phyloP scores from a whole-genome alignment of 1,140 invertebrate genomes.

The Pogonomyrmex barbatus region DNA sequence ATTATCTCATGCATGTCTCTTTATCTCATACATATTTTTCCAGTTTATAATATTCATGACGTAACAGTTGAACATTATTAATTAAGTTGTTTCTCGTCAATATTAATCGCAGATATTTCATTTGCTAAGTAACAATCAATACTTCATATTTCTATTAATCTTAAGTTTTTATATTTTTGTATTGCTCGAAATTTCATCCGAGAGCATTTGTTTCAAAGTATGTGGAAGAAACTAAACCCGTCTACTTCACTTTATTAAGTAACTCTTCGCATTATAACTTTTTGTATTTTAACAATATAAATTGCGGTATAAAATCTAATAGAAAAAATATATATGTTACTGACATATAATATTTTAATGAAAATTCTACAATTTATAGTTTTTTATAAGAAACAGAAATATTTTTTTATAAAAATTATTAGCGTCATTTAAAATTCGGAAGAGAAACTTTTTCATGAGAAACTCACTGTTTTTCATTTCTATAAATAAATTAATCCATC shows the following conservation, averaged over 20 bases:
- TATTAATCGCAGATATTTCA: not conserved
- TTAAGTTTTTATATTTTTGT: slow-evolving; percentile 6
- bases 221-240: slow-evolving; percentile 21
- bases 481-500: not conserved
- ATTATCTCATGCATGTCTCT: too few species aligned
- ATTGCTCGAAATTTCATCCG: not conserved
- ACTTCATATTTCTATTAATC: not conserved
- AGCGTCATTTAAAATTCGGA: slow-evolving; percentile 14
- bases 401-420: slow-evolving; percentile 4
- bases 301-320: not conserved
- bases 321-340: not conserved
- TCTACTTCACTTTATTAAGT: slow-evolving; percentile 31
- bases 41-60: not conserved
- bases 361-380: slow-evolving; percentile 31
- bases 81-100: slow-evolving; percentile 5
- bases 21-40: not conserved
- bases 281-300: slow-evolving; percentile 49
- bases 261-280: slow-evolving; percentile 48
- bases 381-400: not conserved
- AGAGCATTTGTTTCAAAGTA: slow-evolving; percentile 36
- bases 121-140: not conserved
- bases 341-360: slow-evolving; percentile 17
- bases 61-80: not conserved
- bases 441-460: slow-evolving; percentile 27
- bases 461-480: slow-evolving; percentile 2